Percentiles rank a stretch among this genome's conserved stretches.
Conservation (phyloP, 2,888 invertebrate genomes). For the Eueremaeus valkanovi region DNA sequence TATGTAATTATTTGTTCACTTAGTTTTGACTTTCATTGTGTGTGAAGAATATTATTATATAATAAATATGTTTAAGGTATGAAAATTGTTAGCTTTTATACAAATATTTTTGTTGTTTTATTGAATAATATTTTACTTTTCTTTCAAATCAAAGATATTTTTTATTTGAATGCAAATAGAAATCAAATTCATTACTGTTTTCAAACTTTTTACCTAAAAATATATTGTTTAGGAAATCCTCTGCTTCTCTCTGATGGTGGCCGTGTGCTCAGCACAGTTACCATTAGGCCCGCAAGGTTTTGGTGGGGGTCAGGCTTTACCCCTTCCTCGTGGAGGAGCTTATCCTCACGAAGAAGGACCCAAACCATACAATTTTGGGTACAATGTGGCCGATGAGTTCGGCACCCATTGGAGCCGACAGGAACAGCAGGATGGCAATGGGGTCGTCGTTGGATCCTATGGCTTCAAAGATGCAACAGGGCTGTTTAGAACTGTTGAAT, state of each 20-base stretch:
- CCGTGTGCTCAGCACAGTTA: not conserved
- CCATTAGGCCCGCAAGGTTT: not conserved
- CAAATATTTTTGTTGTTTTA: too few relatives aligned
- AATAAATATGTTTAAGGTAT: not conserved
- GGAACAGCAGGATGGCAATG: constrained; percentile 43
- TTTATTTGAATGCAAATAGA: too few relatives aligned
- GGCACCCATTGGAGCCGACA: constrained; percentile 42
- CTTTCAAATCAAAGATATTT: too few relatives aligned
- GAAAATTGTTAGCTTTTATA: too few relatives aligned
- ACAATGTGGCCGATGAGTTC: constrained; percentile 43
- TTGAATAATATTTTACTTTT: not conserved
- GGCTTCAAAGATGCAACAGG: constrained; percentile 45
- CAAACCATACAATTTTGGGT: constrained; percentile 45
- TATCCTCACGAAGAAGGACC: constrained; percentile 40
- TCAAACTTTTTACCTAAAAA: too few relatives aligned
- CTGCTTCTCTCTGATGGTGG: not conserved
- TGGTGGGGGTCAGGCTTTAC: not conserved
- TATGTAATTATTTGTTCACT: not conserved
- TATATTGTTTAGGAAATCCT: constrained; percentile 4
- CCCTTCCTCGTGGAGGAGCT: too few relatives aligned
- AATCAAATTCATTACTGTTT: too few relatives aligned
- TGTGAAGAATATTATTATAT: too few relatives aligned
- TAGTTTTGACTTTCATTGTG: not conserved
- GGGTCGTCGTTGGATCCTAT: constrained; percentile 45
- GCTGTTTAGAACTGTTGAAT: constrained; percentile 44